These are phyloP conservation scores for Perca flavescens DNA, from an alignment of 2,113 vertebrate species.

Conservation along the genomic window DNA sequence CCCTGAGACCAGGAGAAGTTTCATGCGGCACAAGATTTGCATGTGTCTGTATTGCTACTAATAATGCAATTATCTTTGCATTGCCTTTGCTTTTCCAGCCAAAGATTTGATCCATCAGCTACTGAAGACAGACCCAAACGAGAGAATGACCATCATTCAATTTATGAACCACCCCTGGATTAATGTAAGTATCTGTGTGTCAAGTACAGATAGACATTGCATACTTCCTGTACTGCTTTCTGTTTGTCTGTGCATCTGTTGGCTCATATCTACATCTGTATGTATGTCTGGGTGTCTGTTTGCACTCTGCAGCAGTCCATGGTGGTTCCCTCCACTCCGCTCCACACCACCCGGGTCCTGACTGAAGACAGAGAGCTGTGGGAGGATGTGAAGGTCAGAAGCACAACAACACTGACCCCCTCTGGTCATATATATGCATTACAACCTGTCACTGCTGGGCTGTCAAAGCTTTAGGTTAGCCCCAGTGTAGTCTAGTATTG, in stretches of 20 bases:
- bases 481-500: background rate
- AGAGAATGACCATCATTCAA: slow-evolving; percentile 95
- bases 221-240: background rate
- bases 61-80: slow-evolving; percentile 19
- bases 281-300: slow-evolving; percentile 41
- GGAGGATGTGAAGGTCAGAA: slow-evolving; percentile 97
- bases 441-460: slow-evolving; percentile 14
- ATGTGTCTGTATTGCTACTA: background rate
- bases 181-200: slow-evolving; percentile 85
- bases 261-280: background rate
- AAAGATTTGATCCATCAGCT: slow-evolving; percentile 95
- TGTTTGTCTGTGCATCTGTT: background rate
- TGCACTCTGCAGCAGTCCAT: slow-evolving; percentile 88
- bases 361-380: slow-evolving; percentile 96
- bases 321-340: slow-evolving; percentile 94
- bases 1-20: background rate
- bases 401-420: slow-evolving; percentile 53
- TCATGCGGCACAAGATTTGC: background rate
- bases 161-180: slow-evolving; percentile 99
- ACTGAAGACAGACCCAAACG: slow-evolving; percentile 96
- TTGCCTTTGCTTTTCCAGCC: slow-evolving; percentile 80
- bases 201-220: background rate
- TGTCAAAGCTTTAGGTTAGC: background rate
- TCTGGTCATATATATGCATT: slow-evolving; percentile 55
- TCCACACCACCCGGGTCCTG: slow-evolving; percentile 95